Evolutionary conservation across 2,888 invertebrate genomes (phyloP), one percentile per base, ranked within the genome.

Genomic region (Maniola hyperantus): DNA sequence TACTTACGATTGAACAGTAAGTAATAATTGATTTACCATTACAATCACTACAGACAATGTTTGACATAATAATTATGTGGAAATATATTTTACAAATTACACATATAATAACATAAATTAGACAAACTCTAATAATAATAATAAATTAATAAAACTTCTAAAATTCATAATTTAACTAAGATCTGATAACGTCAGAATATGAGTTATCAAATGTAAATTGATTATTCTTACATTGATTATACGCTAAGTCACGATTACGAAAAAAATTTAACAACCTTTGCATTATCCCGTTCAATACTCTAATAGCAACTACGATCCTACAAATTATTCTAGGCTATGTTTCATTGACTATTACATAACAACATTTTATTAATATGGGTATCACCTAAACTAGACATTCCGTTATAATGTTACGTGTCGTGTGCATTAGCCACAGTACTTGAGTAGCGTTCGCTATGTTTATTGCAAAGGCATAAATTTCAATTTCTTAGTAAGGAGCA

Each of bases 341-440:
- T 71, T 70, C 72, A 74, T 74, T 72, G 67, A 75, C 76, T 75
- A 73, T 72, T 71, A 70, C 74, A 77, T 74, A 79, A 80, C 78
- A 78, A 78, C 74, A 76, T 70, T 72, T 73, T 69, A 71, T 67
- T 70, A 69, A 57, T 71, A 53, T 69, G 15, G 42, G 26, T 26
- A 74, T 67, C 60, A 69, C 51, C 72, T 76, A 75, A 70, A 72
- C 66, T 71, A 72, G 71, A 71, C 68, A 68, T 72, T 67, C 53
- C 57, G 53, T 65, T 67, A 18, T 20, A 20, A 65, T 10, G n/a
- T 42, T 42, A 61, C 36, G 36, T n/a, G 50, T 51, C 36, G 36
- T n/a, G 50, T 51, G 50, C 61, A 53, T 18, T 26, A 39, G 42
- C 15, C 1, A 42, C 26, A 26, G 2, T 33, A n/a, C 18, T 2